Conservation (phyloP, 2,888 invertebrate species). For the Opisthograptis luteolata region DNA sequence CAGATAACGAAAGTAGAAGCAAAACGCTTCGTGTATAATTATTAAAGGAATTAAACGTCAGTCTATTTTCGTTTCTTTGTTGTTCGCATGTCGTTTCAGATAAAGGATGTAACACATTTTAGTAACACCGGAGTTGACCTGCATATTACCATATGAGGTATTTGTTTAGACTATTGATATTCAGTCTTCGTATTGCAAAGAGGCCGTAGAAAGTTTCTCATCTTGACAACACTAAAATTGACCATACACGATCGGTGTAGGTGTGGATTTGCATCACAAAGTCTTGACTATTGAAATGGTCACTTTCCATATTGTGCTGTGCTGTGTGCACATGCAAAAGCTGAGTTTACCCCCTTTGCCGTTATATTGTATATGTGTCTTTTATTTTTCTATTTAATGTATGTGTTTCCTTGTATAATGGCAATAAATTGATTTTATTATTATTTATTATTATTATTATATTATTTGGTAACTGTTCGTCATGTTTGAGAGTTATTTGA, state of each 20-base stretch:
- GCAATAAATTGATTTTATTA: too few relatives aligned
- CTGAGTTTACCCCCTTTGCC: too few relatives aligned
- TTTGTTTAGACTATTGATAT: constrained; percentile 65
- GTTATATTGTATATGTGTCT: too few relatives aligned
- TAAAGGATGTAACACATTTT: constrained; percentile 43
- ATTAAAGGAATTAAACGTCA: not conserved
- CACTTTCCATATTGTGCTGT: constrained; percentile 63
- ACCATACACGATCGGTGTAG: constrained; percentile 57
- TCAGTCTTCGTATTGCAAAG: constrained; percentile 58
- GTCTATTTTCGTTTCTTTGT: not conserved
- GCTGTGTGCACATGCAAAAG: too few relatives aligned
- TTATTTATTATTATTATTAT: too few relatives aligned
- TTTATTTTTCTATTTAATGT: too few relatives aligned
- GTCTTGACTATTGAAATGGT: constrained; percentile 46
- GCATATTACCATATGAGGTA: constrained; percentile 65
- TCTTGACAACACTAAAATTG: constrained; percentile 74
- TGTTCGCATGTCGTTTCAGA: constrained; percentile 1
- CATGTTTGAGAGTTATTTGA: constrained; percentile 25
- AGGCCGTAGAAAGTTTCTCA: constrained; percentile 74
- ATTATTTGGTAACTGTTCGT: constrained; percentile 42
- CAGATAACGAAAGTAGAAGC: not conserved
- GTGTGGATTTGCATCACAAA: constrained; percentile 73
- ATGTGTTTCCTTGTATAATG: too few relatives aligned
- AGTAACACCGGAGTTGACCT: constrained; percentile 49
- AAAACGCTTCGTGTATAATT: not conserved